Evolutionary conservation across 2,113 vertebrate genomes (phyloP), one percentile per base, ranked within the genome.

Genomic region (Nesogale talazaci): DNA sequence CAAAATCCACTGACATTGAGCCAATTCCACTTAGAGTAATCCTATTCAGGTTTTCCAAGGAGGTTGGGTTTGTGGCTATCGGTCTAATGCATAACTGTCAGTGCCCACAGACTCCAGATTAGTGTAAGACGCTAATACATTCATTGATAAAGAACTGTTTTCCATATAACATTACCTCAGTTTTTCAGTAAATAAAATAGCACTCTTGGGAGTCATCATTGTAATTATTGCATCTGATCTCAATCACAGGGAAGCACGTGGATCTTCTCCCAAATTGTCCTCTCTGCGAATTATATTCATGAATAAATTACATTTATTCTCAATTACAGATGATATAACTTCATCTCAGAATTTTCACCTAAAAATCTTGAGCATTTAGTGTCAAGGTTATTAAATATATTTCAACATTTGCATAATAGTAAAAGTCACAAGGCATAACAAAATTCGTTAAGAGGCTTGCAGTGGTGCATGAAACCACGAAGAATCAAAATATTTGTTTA

Each of bases 101-200:
- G 46, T 52, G 10, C 46, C 5, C 46, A 52, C 46, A 52, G 46
- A 12, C 46, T 52, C 46, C 46, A 52, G 46, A 52, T 52, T 52
- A 52, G 46, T 93, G 91, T 95, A 93, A 57, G 94, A 82, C 86
- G 94, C 74, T 57, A 88, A 92, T 88, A 96, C 96, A 97, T 96
- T 96, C 96, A 97, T 90, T 97, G 79, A 97, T 91, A 96, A 97
- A 87, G 81, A 98, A 95, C 94, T 95, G 97, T 96, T 96, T 97
- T 95, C 95, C 92, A 95, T 67, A 0, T 0, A 89, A 91, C 79
- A 65, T 94, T 89, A 94, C 72, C 89, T 92, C 83, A 95, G 89
- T 87, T 94, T 97, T 56, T 52, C 95, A 52, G 75, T 86, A 20
- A 88, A 80, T 83, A 94, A 89, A 95, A 96, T 97, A 94, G 67